Conservation (phyloP, 2,113 vertebrate species). For the Noturus placidus region DNA sequence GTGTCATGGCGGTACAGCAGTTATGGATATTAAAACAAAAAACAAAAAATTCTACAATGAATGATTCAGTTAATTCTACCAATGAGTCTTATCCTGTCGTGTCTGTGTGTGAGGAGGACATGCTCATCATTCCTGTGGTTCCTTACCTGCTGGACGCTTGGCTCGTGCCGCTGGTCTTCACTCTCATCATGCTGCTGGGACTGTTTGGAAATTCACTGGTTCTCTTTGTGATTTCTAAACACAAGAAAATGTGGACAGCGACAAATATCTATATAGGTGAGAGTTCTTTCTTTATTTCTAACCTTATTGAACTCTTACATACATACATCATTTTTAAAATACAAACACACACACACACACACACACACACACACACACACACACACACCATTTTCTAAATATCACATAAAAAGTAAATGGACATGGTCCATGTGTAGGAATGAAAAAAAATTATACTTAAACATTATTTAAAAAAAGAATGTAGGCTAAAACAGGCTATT, state of each 20-base stretch:
- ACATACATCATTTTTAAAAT: background rate
- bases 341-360: no score
- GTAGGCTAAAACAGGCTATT: background rate
- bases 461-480: no score
- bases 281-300: background rate
- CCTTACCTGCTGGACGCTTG: slow-evolving; percentile 64
- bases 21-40: background rate
- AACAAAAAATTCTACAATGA: background rate
- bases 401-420: background rate
- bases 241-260: slow-evolving; percentile 72
- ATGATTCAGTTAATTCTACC: background rate
- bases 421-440: background rate
- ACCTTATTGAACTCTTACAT: background rate
- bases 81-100: background rate
- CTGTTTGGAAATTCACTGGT: slow-evolving; percentile 70
- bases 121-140: background rate
- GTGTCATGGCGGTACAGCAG: background rate
- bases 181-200: slow-evolving; percentile 68
- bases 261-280: slow-evolving; percentile 74
- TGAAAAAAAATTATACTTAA: background rate
- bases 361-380: background rate
- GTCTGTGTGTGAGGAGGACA: background rate
- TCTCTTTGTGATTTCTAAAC: slow-evolving; percentile 70
- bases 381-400: background rate
- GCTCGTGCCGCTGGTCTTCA: slow-evolving; percentile 70